Base-by-base conservation (phyloP, 2,113 vertebrate genomes). In the Trogon melanurus region DNA sequence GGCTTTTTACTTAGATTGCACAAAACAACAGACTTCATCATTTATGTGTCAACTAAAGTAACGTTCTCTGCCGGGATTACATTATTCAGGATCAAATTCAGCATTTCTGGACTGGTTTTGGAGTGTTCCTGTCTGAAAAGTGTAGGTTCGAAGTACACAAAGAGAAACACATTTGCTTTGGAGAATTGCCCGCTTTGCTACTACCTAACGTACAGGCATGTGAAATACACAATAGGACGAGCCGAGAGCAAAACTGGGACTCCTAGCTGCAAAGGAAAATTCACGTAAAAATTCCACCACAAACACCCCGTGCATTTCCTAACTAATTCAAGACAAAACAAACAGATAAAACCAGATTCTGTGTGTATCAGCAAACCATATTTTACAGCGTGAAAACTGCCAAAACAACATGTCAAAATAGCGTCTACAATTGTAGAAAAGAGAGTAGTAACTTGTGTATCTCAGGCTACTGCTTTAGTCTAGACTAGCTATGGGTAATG, bases 311-410 rank as follows among this genome's bases (percentile, higher is more conserved):
- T 41, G 41, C 18, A 58, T 23, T 79, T 81, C 62, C 71, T 65
- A 30, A 93, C 29, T 70, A 85, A 60, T 79, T 95, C 76, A 94
- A 92, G 85, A 96, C 87, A 94, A 96, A 95, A 51, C 71, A 89
- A 89, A 94, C 32, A 91, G 94, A 88, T 41, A 95, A 96, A 88
- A 30, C n/a, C 72, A 72, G 62, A 29, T 11, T 57, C 86, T 96
- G 44, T 64, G 93, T 95, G 88, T 89, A 90, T 74, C 36, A 66
- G 56, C n/a, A 89, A 93, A 64, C 18, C 25, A 19, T 79, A 91
- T 90, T 97, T 93, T 72, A 94, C 60, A 94, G 93, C 82, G 92
- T 84, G 91, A 92, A 92, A 66, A 66, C 51, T 86, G 96, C 78
- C 72, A 89, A 88, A 86, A 56, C 65, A 95, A 96, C 34, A 8